Conservation (phyloP, 2,888 invertebrate species). For the Hirtodrosophila confusa region DNA sequence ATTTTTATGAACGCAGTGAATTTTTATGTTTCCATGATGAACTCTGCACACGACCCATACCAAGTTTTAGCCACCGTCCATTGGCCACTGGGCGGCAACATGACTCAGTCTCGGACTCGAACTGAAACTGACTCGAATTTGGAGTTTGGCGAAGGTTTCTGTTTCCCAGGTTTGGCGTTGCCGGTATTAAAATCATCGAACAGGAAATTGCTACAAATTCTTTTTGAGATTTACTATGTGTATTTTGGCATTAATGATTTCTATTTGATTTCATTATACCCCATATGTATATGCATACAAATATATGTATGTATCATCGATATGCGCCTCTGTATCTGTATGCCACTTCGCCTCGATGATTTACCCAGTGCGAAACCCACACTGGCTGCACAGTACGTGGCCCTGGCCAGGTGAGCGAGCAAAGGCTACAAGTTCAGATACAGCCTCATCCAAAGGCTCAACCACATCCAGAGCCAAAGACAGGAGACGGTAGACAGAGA, state of each 20-base stretch:
- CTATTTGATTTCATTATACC: slow-evolving; percentile 72
- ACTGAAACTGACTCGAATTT: slow-evolving; percentile 5
- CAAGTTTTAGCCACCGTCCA: slow-evolving; percentile 19
- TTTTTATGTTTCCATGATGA: slow-evolving; percentile 79
- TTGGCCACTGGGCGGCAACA: slow-evolving; percentile 67
- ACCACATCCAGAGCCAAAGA: slow-evolving; percentile 2
- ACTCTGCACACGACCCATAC: slow-evolving; percentile 73
- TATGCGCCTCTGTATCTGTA: slow-evolving; percentile 19
- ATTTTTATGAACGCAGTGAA: slow-evolving; percentile 80
- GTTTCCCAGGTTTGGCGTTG: slow-evolving; percentile 60
- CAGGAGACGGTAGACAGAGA: not conserved
- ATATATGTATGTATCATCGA: slow-evolving; percentile 11
- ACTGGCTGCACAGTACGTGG: slow-evolving; percentile 67
- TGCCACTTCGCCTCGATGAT: slow-evolving; percentile 39
- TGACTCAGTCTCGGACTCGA: slow-evolving; percentile 49
- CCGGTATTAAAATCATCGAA: slow-evolving; percentile 66
- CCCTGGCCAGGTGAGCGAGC: slow-evolving; percentile 49
- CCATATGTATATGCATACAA: not conserved
- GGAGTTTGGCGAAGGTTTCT: slow-evolving; percentile 45
- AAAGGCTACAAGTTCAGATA: slow-evolving; percentile 70
- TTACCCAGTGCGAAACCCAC: slow-evolving; percentile 31
- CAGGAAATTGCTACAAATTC: slow-evolving; percentile 81
- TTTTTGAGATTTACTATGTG: slow-evolving; percentile 79
- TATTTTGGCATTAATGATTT: slow-evolving; percentile 74
- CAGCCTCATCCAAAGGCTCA: slow-evolving; percentile 2